phyloP scores from a whole-genome alignment of 2,888 invertebrate genomes.

The Mimachlamys varia region DNA sequence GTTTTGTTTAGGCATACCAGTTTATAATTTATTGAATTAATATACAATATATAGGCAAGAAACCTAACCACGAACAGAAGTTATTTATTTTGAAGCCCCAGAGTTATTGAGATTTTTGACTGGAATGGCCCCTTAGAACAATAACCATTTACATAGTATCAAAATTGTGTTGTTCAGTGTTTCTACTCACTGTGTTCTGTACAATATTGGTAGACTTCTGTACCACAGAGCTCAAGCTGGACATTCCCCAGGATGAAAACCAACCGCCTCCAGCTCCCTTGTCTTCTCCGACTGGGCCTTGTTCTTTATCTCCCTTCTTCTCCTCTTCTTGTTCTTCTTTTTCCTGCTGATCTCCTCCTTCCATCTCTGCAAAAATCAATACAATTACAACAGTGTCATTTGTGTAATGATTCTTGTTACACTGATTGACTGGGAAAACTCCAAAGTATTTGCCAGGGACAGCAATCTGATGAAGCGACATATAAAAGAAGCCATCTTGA shows the following conservation, averaged over 20 bases:
- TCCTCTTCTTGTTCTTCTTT: slow-evolving; percentile 27
- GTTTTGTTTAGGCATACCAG: no score
- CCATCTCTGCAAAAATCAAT: not conserved
- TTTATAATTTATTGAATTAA: no score
- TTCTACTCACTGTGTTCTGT: slow-evolving; percentile 69
- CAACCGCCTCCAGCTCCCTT: slow-evolving; percentile 62
- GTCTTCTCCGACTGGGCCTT: not conserved
- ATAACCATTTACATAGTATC: not conserved
- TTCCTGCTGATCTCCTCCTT: not conserved
- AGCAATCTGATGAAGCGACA: no score
- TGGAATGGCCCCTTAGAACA: not conserved
- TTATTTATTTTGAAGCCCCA: no score
- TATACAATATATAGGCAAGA: no score
- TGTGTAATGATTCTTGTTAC: no score
- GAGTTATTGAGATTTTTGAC: no score
- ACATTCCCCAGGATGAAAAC: slow-evolving; percentile 76
- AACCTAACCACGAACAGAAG: no score
- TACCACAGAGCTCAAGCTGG: slow-evolving; percentile 63
- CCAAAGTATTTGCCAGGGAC: no score
- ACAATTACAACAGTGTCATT: not conserved
- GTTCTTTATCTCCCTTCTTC: slow-evolving; percentile 38
- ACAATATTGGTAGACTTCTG: slow-evolving; percentile 69
- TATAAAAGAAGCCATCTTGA: no score
- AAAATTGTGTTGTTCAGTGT: no score
- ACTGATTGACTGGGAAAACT: no score